Percentiles rank a stretch among this genome's conserved stretches.
Evolutionary conservation across 2,888 invertebrate species (phyloP).

Genomic region (Caenorhabditis doughertyi): DNA sequence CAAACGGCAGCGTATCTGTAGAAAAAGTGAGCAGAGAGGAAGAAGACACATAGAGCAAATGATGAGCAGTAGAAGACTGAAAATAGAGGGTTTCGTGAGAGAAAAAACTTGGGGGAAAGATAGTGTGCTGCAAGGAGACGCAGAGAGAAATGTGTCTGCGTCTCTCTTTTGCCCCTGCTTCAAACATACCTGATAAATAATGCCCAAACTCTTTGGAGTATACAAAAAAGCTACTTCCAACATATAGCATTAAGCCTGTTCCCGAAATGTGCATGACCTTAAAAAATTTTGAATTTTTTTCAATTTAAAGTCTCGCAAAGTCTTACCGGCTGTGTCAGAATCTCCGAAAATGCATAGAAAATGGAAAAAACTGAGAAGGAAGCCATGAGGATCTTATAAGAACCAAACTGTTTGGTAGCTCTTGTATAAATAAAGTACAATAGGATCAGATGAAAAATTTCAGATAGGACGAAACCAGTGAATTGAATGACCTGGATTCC

Average conservation of each 20-base stretch:
- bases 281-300: background rate
- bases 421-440: conserved; percentile 2
- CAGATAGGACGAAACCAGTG: conserved; percentile 15
- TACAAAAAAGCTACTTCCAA: background rate
- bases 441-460: conserved; percentile 5
- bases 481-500: conserved; percentile 12
- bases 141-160: too few species aligned
- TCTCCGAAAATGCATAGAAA: conserved; percentile 27
- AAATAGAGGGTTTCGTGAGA: background rate
- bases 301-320: too few species aligned
- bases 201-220: conserved; percentile 5
- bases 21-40: conserved; percentile 35
- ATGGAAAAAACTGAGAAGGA: conserved; percentile 39
- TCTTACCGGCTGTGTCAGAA: conserved; percentile 32
- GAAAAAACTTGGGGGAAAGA: too few species aligned
- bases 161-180: too few species aligned
- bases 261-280: conserved; percentile 29
- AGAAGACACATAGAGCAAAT: conserved; percentile 33
- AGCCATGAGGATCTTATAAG: conserved; percentile 38
- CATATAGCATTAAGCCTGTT: conserved; percentile 28
- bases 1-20: conserved; percentile 33
- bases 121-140: background rate
- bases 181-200: conserved; percentile 2
- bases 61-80: conserved; percentile 26
- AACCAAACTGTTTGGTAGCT: conserved; percentile 35